Conservation (phyloP, 2,113 vertebrate species). For the Equus quagga region DNA sequence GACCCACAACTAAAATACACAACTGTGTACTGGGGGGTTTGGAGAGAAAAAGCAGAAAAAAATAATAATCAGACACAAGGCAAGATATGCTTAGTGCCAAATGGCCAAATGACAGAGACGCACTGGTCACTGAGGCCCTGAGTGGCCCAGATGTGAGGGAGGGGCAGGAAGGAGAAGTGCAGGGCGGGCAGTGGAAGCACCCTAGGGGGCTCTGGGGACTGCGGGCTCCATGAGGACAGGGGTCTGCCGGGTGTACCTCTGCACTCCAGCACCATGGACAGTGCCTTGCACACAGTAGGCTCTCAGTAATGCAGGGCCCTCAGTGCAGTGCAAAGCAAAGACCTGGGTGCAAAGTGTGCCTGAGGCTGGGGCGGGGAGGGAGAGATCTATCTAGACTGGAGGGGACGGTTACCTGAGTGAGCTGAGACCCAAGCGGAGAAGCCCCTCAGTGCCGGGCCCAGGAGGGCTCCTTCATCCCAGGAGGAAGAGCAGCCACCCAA, state of each 20-base stretch:
- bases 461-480: neutral
- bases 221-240: neutral
- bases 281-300: neutral
- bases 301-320: neutral
- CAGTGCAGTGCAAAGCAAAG: neutral
- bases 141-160: neutral
- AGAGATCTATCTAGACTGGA: neutral
- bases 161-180: neutral
- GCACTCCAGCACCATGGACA: neutral
- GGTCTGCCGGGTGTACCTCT: neutral
- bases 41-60: too few relatives aligned
- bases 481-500: neutral
- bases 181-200: fast-evolving
- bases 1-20: too few relatives aligned
- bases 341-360: neutral
- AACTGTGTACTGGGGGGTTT: too few relatives aligned
- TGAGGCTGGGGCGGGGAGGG: neutral
- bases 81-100: neutral
- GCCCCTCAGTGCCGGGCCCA: neutral
- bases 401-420: neutral
- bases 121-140: neutral
- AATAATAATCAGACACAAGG: neutral
- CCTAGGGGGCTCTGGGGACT: neutral
- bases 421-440: neutral
- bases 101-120: neutral